Evolutionary conservation across 2,888 invertebrate species (phyloP), one percentile per base, ranked within the genome.

Genomic region (Plebejus anna): DNA sequence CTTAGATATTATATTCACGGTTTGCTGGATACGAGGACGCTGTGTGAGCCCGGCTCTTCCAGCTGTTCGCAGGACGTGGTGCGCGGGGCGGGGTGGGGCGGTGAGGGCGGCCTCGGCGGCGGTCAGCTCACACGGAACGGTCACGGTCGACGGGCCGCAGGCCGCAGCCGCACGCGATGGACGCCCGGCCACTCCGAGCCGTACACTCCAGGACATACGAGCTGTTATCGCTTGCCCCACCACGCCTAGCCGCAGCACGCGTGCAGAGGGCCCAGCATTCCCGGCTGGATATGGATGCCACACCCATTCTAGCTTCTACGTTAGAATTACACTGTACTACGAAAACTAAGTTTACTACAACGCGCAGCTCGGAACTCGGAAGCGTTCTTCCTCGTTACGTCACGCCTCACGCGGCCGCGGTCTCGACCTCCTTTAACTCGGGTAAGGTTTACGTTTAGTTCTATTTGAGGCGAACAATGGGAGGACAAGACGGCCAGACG

Each of bases 101-200:
- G 47, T 28, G 66, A 61, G 72, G 38, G 47, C 47, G 72, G 51
- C 32, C 55, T 57, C 55, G 28, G 32, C 28, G 36, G 32, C 55
- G 51, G 75, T 75, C 75, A 36, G 76, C 61, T 77, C 76, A 59
- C 28, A 59, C 75, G 79, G 79, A 79, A 77, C 79, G 79, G 80
- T 77, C 79, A 79, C 79, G 80, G 79, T 78, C 77, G 79, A 75
- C 55, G 77, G 55, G 38, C 28, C 59, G 59, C 16, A 16, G 59
- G 22, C 22, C 22, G 22, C 22, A 22, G 22, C 28, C 59, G 72
- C 75, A 28, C 75, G 38, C 75, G 32, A 71, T n/a, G 3, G 71
- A 22, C 71, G 71, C 22, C 7, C 16, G 16, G n/a, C 42, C n/a
- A 38, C 28, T 22, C 22, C n/a, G 38, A 71, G 22, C n/a, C 32